Evolutionary conservation across 2,797 vertebrate species (phyloP), one percentile per base, ranked within the genome.

Genomic region (Gymnothorax javanicus): DNA sequence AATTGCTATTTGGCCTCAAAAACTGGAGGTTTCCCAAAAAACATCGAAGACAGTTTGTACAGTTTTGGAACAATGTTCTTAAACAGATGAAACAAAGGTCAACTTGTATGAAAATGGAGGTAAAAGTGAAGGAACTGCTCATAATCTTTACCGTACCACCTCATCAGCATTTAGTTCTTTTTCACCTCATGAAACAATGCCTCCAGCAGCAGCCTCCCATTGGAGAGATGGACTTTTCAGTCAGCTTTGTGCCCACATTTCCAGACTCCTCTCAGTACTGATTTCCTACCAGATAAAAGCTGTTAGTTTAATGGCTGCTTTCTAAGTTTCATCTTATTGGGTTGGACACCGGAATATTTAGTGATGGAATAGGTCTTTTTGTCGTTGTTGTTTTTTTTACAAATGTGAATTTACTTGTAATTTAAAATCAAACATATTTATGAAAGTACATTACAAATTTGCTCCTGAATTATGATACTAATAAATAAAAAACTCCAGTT

Each of bases 191-290:
- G 27, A 9, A 69, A 56, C 64, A 58, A 6, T 11, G 60, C n/a
- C 79, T 23, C 52, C 85, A 67, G 43, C 17, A 20, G 23, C 58
- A 83, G 81, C 58, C 17, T 33, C 33, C 56, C 58, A 33, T 71
- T 33, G 81, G 57, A 82, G 79, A 87, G 64, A 1, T 43, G 83
- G 58, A 1, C 23, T 12, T 7, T 52, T 50, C 73, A 77, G 79
- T 25, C 23, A 3, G 27, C 73, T 87, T 86, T 20, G 57, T 86
- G 62, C 67, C 79, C 23, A 7, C 17, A 71, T 83, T 17, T 87
- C 33, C 81, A 20, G 25, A 13, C 43, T 69, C 60, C 60, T 23
- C 60, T 20, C 83, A 23, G 3, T 67, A 54, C 54, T 67, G 43
- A 64, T 60, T 84, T 84, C 59, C 62, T 84, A 33, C 17, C 59